A percentile compares a stretch with the other conserved stretches of the same genome.
phyloP scores from a whole-genome alignment of 2,888 invertebrate species.

The Dioctria rufipes region DNA sequence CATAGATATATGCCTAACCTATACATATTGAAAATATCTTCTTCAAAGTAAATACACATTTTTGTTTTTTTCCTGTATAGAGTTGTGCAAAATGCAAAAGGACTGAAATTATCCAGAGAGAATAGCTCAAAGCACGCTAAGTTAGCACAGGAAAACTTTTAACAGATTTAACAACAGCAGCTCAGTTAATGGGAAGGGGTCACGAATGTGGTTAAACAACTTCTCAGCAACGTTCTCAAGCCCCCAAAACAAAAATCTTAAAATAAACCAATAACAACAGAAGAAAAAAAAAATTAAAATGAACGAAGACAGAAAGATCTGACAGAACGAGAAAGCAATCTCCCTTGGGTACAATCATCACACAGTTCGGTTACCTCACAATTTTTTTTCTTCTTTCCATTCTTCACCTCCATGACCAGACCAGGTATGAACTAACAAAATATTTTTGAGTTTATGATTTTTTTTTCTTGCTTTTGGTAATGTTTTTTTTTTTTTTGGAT shows the following conservation, averaged over 20 bases:
- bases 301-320: constrained; percentile 1
- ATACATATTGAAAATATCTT: no score
- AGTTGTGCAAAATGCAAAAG: no score
- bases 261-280: neutral
- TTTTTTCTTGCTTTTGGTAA: neutral
- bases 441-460: constrained; percentile 10
- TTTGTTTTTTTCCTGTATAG: no score
- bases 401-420: constrained; percentile 13
- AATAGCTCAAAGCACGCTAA: neutral
- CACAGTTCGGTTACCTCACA: constrained; percentile 9
- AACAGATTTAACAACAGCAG: constrained; percentile 5
- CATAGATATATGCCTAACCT: no score
- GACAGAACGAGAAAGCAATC: neutral
- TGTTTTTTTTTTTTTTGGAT: neutral
- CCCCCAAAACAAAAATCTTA: constrained; percentile 15
- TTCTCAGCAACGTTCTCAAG: constrained; percentile 41
- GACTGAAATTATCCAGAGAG: no score
- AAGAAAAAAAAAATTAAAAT: neutral
- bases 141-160: neutral
- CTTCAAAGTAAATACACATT: no score
- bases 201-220: constrained; percentile 46
- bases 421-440: constrained; percentile 20
- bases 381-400: constrained; percentile 15
- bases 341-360: constrained; percentile 5
- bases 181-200: constrained; percentile 29